Base-by-base conservation (phyloP, 2,797 vertebrate genomes). In the Capromys pilorides region DNA sequence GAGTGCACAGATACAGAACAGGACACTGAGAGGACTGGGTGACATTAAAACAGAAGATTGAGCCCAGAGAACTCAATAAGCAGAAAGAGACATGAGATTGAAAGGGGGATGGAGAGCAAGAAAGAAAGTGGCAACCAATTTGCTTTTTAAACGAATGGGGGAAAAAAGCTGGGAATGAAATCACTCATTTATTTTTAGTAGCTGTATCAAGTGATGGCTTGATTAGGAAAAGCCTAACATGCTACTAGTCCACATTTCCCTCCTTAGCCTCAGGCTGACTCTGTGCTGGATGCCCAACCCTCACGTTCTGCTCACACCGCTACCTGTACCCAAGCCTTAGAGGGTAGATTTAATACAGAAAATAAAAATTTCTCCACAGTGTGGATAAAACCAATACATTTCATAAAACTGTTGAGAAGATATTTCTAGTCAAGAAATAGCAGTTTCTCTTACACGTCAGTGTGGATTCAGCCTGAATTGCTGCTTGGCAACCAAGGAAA, bases 41-140 rank as follows among this genome's bases (percentile, higher is more conserved):
- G 67, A 95, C 82, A 94, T 95, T 41, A 93, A 93, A 79, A 84
- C 49, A 80, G 67, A 93, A 94, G 62, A 82, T 82, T 86, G 75
- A 90, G 79, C 77, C 45, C n/a, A 24, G 78, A 81, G 73, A 90
- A 73, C 28, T 91, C 80, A 95, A 73, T 73, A 90, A 91, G 49
- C 73, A 77, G 59, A 83, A 94, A 84, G 28, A 51, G 41, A 66
- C 24, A 16, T 73, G 88, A 94, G 83, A 85, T 79, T 26, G 71
- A 31, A 95, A 94, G 81, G 59, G 13, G 28, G 83, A 67, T 22
- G 7, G 73, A 80, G 5, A 89, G 21, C 22, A n/a, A 61, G 85
- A 91, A 93, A 71, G 57, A 83, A 94, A 85, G 26, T 12, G 8
- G 49, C 12, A 83, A 36, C 39, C 54, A 39, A 77, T 92, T 81